Evolutionary conservation across 2,797 vertebrate genomes (phyloP).

Genomic region (Chelmon rostratus): DNA sequence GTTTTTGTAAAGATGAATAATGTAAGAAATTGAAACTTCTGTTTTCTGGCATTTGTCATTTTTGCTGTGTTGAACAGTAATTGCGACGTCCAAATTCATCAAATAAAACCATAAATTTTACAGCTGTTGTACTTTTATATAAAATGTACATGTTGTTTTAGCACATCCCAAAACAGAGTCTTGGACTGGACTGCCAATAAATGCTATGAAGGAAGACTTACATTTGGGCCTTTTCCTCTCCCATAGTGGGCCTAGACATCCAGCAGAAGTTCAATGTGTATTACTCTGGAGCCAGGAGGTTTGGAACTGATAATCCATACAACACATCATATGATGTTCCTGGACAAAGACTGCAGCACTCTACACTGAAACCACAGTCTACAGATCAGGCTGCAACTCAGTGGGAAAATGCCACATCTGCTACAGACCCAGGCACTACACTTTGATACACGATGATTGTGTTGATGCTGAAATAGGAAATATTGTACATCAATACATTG

Average conservation of each 20-base stretch:
- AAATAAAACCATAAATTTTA: background rate
- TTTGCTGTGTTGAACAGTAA: background rate
- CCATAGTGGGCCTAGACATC: conserved; percentile 94
- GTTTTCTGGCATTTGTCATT: background rate
- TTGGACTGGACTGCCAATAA: background rate
- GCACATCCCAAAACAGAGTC: background rate
- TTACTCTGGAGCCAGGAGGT: conserved; percentile 84
- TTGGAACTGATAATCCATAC: conserved; percentile 69
- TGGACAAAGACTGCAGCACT: conserved; percentile 36
- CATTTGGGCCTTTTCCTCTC: background rate
- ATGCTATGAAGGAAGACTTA: background rate
- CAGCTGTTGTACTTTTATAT: background rate
- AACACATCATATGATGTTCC: conserved; percentile 12
- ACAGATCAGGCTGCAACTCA: conserved; percentile 45
- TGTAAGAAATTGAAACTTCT: too few species aligned
- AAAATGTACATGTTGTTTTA: background rate
- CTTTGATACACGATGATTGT: background rate
- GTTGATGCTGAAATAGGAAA: background rate
- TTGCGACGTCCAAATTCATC: background rate
- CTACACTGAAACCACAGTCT: conserved; percentile 38
- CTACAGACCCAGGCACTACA: conserved; percentile 54
- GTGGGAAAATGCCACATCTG: conserved; percentile 19
- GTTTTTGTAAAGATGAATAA: too few species aligned
- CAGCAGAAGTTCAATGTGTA: conserved; percentile 88
- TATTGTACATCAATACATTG: background rate